phyloP scores from a whole-genome alignment of 1,140 invertebrate genomes.

The Dinothrombium tinctorium region DNA sequence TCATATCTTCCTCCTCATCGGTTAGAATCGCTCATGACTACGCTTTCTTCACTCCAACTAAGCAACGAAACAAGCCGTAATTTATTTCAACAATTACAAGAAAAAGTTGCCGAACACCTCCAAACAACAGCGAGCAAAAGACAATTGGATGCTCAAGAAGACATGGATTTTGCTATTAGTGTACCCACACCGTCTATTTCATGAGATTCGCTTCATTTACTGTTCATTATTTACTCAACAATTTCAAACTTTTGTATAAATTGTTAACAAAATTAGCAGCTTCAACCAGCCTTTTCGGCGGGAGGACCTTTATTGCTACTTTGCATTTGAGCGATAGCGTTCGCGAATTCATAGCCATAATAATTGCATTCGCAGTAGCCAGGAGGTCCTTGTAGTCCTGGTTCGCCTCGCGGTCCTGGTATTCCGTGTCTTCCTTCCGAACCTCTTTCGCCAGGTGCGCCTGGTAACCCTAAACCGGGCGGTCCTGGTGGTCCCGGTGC shows the following conservation, averaged over 20 bases:
- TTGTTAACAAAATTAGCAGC: too few relatives aligned
- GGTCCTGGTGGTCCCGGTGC: constrained; percentile 27
- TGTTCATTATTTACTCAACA: too few relatives aligned
- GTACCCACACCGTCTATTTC: too few relatives aligned
- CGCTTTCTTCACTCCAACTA: constrained; percentile 20
- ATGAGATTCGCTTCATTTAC: too few relatives aligned
- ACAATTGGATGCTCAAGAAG: too few relatives aligned
- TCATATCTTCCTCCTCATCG: constrained; percentile 52
- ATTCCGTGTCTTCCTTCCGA: constrained; percentile 29
- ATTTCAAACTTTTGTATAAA: too few relatives aligned
- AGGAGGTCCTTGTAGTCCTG: constrained; percentile 23
- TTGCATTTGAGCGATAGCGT: too few relatives aligned
- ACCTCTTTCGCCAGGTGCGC: constrained; percentile 34
- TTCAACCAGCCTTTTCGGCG: too few relatives aligned
- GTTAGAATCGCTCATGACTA: constrained; percentile 29
- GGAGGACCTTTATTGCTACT: too few relatives aligned
- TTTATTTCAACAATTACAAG: constrained; percentile 45
- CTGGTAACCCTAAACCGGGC: constrained; percentile 30
- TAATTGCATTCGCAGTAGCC: constrained; percentile 38
- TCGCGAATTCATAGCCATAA: too few relatives aligned
- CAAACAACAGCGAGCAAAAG: too few relatives aligned
- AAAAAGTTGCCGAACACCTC: constrained; percentile 26
- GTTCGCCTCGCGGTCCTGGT: constrained; percentile 31
- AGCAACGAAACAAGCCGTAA: constrained; percentile 62
- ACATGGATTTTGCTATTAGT: too few relatives aligned